Conservation (phyloP, 2,113 vertebrate genomes). For the Zosterops borbonicus region DNA sequence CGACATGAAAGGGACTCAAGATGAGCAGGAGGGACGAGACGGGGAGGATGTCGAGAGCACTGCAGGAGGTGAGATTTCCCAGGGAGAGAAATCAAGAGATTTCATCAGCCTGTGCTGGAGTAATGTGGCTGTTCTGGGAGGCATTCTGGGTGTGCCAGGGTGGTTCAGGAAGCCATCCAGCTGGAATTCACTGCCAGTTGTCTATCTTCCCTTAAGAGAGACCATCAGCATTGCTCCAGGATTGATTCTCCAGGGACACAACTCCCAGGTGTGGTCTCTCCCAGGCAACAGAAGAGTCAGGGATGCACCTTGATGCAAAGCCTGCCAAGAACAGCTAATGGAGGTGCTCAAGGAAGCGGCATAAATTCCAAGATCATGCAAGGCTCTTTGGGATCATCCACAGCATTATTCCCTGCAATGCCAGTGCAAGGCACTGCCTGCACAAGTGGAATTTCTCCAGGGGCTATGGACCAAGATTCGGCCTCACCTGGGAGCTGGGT, state of each 20-base stretch:
- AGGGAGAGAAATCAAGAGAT: not conserved
- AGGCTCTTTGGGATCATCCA: not conserved
- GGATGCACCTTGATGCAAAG: not conserved
- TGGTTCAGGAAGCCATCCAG: not conserved
- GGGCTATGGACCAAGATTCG: not conserved
- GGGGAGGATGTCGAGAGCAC: not conserved
- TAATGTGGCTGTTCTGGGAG: not conserved
- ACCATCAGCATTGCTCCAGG: not conserved
- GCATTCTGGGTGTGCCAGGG: rapidly evolving
- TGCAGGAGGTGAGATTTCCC: not conserved
- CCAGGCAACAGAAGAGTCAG: not conserved
- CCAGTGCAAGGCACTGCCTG: not conserved
- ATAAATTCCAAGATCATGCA: not conserved
- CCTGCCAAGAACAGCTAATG: not conserved
- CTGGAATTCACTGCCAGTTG: not conserved
- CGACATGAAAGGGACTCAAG: conserved; percentile 8
- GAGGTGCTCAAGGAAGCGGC: not conserved
- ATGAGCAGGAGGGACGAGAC: not conserved
- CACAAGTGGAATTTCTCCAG: not conserved
- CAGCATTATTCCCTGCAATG: rapidly evolving
- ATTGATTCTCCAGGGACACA: not conserved
- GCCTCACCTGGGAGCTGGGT: not conserved
- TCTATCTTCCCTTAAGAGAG: not conserved
- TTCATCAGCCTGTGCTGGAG: not conserved
- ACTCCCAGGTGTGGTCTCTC: not conserved